Evolutionary conservation across 64 coral and sea anemone genomes (phyloP), one percentile per base, ranked within the genome.

Genomic region (Cladopsammia gracilis): DNA sequence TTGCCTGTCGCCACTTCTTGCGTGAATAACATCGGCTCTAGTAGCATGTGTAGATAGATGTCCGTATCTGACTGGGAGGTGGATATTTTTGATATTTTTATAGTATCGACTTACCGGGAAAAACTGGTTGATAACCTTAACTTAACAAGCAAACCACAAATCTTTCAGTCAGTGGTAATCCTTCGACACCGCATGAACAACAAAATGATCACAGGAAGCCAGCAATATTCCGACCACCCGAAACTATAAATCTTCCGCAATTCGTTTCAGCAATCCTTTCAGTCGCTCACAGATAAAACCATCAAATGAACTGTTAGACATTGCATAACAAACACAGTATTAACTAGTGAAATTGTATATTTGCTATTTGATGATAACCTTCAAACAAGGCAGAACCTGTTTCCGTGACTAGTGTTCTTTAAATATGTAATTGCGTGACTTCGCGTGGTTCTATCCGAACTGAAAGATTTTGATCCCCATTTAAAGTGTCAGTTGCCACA

Each of bases 131-230:
- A 84, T 65, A 48, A 84, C 61, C 62, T 47, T 50, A 50, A n/a
- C 10, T 84, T 68, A 68, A 84, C 80, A 84, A 68, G 80, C 19
- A 84, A 84, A 84, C 80, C 80, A 61, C 60, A 67, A 48, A 14
- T 48, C 78, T 82, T 64, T 49, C 16, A 52, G 45, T 43, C 64
- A 61, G 18, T 46, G 0, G 43, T 24, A 43, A 67, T 50, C 68
- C 44, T 48, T 19, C 4, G 3, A 64, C 79, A 82, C 58, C 59
- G 44, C 79, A 46, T 64, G 59, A 45, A 62, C 10, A 84, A 60
- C 56, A 13, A 59, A 59, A 60, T 60, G 25, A 79, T 59, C 24
- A 16, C 62, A 50, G 80, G 80, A 84, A 84, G 19, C 61, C 42
- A n/a, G 42, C 64, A 56, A 68, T 62, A 68, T 20, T 1, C n/a